Evolutionary conservation across 1,140 invertebrate genomes (phyloP), one percentile per base, ranked within the genome.

Genomic region (Hylaeus volcanicus): DNA sequence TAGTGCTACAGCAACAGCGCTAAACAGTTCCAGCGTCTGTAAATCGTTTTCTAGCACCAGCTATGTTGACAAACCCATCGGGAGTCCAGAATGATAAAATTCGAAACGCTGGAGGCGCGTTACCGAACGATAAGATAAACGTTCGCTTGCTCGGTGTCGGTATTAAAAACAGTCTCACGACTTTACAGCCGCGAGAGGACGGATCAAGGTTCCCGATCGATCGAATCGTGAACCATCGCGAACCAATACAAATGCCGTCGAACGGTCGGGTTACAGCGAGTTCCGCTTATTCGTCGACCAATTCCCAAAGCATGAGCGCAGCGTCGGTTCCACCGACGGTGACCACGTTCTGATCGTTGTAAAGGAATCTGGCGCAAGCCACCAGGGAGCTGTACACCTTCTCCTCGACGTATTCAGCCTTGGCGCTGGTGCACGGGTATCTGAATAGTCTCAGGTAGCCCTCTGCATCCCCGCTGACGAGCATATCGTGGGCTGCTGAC

Each of bases 301-400:
- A 93, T 91, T 97, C 96, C 98, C 98, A 99, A 85, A 98, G 95
- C 96, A 99, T 97, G 5, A 99, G 94, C 60, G 97, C 96, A 68
- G 97, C 98, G 91, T 99, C 98, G 85, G 96, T 96, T n/a, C 98
- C 98, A 39, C 98, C 98, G 6, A 97, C 96, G 1, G 97, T 98
- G 11, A 98, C 96, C 15, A 99, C 93, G 82, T 97, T 97, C 55
- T 97, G 95, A 91, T 98, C 97, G 86, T 97, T 97, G 93, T 96
- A 97, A 2, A 98, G 93, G 91, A 98, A 98, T 65, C 97, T 95
- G 1, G 96, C 96, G 70, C 95, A 95, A 8, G 97, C 97, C 72
- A 99, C 95, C 90, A 97, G 95, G 66, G 97, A 97, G 65, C 97
- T 98, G 94, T 98, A 98, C 0, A 98, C 97, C 90, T 97, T 98